phyloP scores from a whole-genome alignment of 2,797 vertebrate genomes.

The Catharus ustulatus region DNA sequence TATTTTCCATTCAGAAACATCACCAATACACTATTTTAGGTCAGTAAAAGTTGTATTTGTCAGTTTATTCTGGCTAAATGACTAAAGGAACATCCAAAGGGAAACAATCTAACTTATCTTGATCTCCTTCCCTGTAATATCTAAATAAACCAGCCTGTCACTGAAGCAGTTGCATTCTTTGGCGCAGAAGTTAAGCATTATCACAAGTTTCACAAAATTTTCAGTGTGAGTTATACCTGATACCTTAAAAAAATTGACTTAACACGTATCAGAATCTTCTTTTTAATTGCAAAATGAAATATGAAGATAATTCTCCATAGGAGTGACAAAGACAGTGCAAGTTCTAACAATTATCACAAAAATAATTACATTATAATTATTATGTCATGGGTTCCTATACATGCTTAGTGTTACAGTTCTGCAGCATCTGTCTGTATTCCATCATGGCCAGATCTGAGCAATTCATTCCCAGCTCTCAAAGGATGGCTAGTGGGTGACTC shows the following conservation, averaged over 20 bases:
- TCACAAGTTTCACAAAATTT: not conserved
- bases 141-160: conserved; percentile 9
- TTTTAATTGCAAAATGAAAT: not conserved
- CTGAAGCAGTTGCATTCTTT: not conserved
- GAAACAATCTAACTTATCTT: conserved; percentile 8
- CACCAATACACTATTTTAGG: not conserved
- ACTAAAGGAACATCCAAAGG: conserved; percentile 28
- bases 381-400: not conserved
- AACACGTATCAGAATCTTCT: not conserved
- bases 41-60: conserved; percentile 24
- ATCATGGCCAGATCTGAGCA: not conserved
- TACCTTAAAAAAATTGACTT: not conserved
- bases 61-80: conserved; percentile 10
- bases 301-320: not conserved
- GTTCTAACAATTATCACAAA: not conserved
- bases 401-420: not conserved
- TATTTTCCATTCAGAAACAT: not conserved
- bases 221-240: not conserved
- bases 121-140: not conserved
- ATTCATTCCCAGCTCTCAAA: not conserved
- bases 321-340: not conserved
- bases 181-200: not conserved
- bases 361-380: not conserved
- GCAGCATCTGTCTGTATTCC: not conserved
- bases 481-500: not conserved